Evolutionary conservation across 1,140 invertebrate genomes (phyloP), one percentile per base, ranked within the genome.

Genomic region (Zaprionus taronus): DNA sequence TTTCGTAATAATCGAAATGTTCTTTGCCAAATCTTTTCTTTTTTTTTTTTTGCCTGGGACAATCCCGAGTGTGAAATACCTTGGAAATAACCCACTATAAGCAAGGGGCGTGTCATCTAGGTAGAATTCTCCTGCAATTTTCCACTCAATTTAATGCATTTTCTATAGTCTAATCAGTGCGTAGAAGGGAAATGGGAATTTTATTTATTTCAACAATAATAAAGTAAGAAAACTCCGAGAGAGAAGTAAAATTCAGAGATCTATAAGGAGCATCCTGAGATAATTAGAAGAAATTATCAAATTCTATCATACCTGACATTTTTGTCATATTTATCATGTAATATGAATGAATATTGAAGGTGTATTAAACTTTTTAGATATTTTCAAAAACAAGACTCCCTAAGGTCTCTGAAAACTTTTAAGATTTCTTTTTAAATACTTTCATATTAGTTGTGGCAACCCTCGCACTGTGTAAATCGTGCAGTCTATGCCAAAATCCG

Each of bases 1-100:
- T 51, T 51, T 24, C 47, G 11, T 51, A 11, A 51, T 51, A 51
- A 51, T 51, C 47, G 47, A 51, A 51, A 11, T 15, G 41, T 47
- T 47, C 41, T 47, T 47, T 47, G 41, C n/a, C 41, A 47, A 47
- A 17, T 47, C 41, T 47, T 47, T n/a, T 17, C n/a, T 44, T 9
- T 17, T 17, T 38, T 17, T 17, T 38, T 5, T 44, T 2, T 0
- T 44, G n/a, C 7, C n/a, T 9, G 41, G 41, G 41, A 47, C n/a
- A 17, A 47, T 17, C 41, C 41, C n/a, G 41, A 47, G 41, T 5
- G n/a, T n/a, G 41, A 47, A 47, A 47, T 47, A 47, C n/a, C 41
- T 17, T 9, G 41, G n/a, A 47, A 47, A 9, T 47, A 47, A 47
- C 17, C n/a, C 41, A 47, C 6, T 47, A 47, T 17, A 47, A 4